Evolutionary conservation across 1,140 invertebrate species (phyloP).

Genomic region (Drosophila biarmipes): DNA sequence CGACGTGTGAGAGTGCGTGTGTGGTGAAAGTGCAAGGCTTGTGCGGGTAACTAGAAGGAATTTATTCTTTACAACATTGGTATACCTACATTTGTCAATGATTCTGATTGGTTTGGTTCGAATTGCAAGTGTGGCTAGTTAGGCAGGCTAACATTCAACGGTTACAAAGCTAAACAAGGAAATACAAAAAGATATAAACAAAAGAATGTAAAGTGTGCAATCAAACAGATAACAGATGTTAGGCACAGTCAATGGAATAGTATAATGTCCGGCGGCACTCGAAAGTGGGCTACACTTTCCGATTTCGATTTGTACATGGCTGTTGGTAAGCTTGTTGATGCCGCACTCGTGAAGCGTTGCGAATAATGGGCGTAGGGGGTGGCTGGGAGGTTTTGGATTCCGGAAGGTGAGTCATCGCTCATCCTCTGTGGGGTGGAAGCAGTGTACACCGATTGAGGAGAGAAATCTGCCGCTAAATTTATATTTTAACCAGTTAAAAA

Average conservation of each 20-base stretch:
- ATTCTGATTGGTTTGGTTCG: slow-evolving; percentile 19
- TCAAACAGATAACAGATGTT: slow-evolving; percentile 23
- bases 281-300: slow-evolving; percentile 20
- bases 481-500: too few species aligned
- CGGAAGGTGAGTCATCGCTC: slow-evolving; percentile 27
- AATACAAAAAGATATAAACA: slow-evolving; percentile 26
- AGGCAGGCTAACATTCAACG: slow-evolving; percentile 44
- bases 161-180: slow-evolving; percentile 50
- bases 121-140: slow-evolving; percentile 37
- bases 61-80: neutral
- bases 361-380: slow-evolving; percentile 19
- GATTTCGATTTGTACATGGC: slow-evolving; percentile 24
- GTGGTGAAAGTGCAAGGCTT: slow-evolving; percentile 7
- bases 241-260: slow-evolving; percentile 4
- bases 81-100: slow-evolving; percentile 59
- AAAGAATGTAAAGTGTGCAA: slow-evolving; percentile 20
- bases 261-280: slow-evolving; percentile 10
- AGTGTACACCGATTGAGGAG: too few species aligned
- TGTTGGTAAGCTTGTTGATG: slow-evolving; percentile 23
- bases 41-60: slow-evolving; percentile 4
- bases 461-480: neutral
- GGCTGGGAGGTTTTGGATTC: slow-evolving; percentile 14
- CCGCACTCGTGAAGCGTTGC: slow-evolving; percentile 6
- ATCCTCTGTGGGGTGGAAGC: slow-evolving; percentile 10
- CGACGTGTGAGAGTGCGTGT: slow-evolving; percentile 2